Base-by-base conservation (phyloP, 2,888 invertebrate species). In the Chrysotoxum bicinctum region DNA sequence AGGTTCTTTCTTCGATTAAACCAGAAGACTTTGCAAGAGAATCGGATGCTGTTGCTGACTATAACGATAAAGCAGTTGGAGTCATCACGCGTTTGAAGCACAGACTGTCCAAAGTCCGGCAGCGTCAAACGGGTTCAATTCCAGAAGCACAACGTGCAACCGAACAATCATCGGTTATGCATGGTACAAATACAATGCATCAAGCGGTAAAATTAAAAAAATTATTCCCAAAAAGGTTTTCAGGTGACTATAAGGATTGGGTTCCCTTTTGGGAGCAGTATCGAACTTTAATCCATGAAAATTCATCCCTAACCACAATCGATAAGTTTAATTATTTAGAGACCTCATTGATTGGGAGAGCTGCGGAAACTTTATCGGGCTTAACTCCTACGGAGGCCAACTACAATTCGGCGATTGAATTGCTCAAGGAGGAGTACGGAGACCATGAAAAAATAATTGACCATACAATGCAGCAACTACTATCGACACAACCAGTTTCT, bases 391-490 rank as follows among this genome's bases (percentile, higher is more conserved):
- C n/a, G n/a, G n/a, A n/a, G n/a, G n/a, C n/a, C 54, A 77, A 70
- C 52, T 73, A 66, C 21, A 48, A 37, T 19, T 48, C 50, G 4
- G 56, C 66, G 35, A 73, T 56, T 16, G 48, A 14, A 19, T 52
- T 79, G 40, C 79, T 64, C 5, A 72, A 73, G 26, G 58, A 72
- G 40, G 66, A 73, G 58, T 79, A 66, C 37, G 79, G 43, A 19
- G 35, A 79, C 30, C 48, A 48, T 32, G 79, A 73, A n/a, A 48
- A 73, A 73, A 56, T 73, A 37, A 32, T 66, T 9, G 64, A 79
- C 16, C 72, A 66, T 26, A 73, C 35, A 9, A 79, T 79, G 66
- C 79, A 79, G 45, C 45, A 64, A 3, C 43, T 79, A 12, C 23
- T 72, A n/a, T 72, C 72, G 12, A 26, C 23, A 32, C 54, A 12